Evolutionary conservation across 2,113 vertebrate species (phyloP), one percentile per base, ranked within the genome.

Genomic region (Podarcis muralis): DNA sequence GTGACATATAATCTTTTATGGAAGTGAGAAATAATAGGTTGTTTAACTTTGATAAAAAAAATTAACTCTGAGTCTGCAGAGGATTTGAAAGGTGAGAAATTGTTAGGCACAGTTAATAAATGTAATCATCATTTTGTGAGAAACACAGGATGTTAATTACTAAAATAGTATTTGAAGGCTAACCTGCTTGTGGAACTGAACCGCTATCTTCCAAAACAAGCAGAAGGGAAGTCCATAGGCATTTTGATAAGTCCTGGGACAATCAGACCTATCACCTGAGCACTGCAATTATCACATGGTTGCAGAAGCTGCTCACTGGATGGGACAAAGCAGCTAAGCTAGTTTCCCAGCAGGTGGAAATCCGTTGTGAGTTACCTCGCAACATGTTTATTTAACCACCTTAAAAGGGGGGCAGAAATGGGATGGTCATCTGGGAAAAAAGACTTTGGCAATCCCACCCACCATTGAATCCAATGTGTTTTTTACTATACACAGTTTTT

Each of bases 11-110:
- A 57, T 30, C 0, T 22, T 4, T 53, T 78, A 86, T 43, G 27
- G 66, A 89, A 40, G 20, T 89, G 4, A 43, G 88, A 92, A 92
- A 92, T 69, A 89, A 66, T 27, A 90, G 15, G 6, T 9, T 91
- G 79, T 40, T 92, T 16, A 48, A 27, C 37, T 80, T 76, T 74
- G 18, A 88, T 9, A 71, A 11, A 90, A 20, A 25, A 32, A 78
- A 92, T 91, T 88, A 1, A 74, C 1, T 92, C 66, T 30, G 91
- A 88, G 25, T 62, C 12, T 77, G 9, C 20, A 16, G 4, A 43
- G 2, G 11, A 12, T 72, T 85, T 48, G 23, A 78, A 88, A 88
- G 86, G 43, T 18, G 7, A 5, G 7, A 87, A 90, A 88, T 75
- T 40, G 1, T 84, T 93, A 82, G 23, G 6, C 13, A 18, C 0